Percentiles rank a stretch among this genome's conserved stretches.
Evolutionary conservation across 2,797 vertebrate genomes (phyloP).

Genomic region (Esox masquinongy): DNA sequence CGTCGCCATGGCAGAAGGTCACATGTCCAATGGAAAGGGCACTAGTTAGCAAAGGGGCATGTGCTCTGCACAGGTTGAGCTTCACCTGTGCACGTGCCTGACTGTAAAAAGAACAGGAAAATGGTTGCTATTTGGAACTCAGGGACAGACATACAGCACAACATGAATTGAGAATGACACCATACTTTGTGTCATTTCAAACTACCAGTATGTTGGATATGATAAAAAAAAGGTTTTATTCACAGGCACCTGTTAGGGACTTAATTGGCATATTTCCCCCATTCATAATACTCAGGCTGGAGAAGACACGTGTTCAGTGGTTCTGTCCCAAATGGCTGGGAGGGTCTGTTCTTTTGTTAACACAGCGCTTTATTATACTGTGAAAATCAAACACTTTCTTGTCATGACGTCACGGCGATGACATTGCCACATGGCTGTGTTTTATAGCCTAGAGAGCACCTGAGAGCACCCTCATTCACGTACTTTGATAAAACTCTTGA

Average conservation of each 20-base stretch:
- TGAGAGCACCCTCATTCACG: too few relatives aligned
- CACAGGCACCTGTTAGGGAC: conserved; percentile 18
- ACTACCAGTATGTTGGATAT: not conserved
- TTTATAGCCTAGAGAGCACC: not conserved
- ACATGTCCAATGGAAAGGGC: too few relatives aligned
- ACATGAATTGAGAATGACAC: not conserved
- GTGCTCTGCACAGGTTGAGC: too few relatives aligned
- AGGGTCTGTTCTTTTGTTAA: not conserved
- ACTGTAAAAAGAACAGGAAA: not conserved
- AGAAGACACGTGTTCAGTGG: not conserved
- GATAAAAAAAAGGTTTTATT: not conserved
- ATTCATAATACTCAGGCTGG: conserved; percentile 22
- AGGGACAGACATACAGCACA: not conserved
- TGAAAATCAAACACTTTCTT: not conserved
- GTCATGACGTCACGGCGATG: not conserved
- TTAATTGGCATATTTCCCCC: conserved; percentile 20
- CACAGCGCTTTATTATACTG: not conserved
- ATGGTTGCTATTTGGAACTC: not conserved
- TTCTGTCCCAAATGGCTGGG: not conserved
- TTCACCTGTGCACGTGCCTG: too few relatives aligned
- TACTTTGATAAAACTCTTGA: conserved; percentile 1
- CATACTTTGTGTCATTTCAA: not conserved
- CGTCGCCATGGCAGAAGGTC: too few relatives aligned
- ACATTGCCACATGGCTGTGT: not conserved
- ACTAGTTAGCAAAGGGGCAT: too few relatives aligned